Evolutionary conservation across 2,888 invertebrate species (phyloP), one percentile per base, ranked within the genome.

Genomic region (Agrotis exclamationis): DNA sequence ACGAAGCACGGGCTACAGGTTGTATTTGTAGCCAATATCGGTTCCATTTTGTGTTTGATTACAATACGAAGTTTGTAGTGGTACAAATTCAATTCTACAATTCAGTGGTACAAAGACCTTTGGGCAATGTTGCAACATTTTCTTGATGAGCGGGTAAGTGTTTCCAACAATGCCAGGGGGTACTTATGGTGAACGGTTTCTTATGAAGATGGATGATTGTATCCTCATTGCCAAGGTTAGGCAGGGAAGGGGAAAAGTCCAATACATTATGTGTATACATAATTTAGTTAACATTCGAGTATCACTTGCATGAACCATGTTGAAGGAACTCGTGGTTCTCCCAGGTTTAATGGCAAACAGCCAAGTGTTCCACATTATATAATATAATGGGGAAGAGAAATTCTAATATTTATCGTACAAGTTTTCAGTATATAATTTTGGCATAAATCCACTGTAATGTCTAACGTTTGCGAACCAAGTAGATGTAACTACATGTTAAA

Each of bases 281-380:
- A 16, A 16, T 45, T 16, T 20, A 33, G 22, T 63, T 56, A 22
- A 22, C 20, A 47, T 62, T 53, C 3, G 11, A 33, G 9, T 60
- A 60, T 56, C 39, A 20, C n/a, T 67, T 60, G 14, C n/a, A 64
- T 39, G 3, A 81, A 70, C 39, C 22, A 57, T 56, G 47, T 54
- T 71, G 51, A 51, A 58, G 56, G 14, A 57, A 45, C n/a, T 54
- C 18, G 48, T 53, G 59, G n/a, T 60, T 45, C n/a, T 28, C 20
- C 3, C 56, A 39, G 33, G 39, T 47, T 67, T 24, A n/a, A 2
- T 83, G 81, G 73, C 73, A 51, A 11, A 13, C 4, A 7, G 64
- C 70, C 75, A 78, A 77, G 58, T 64, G 13, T 69, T 63, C 22
- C 58, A 57, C 53, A 50, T 54, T 20, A 59, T 53, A 65, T 69